Percentiles rank a stretch among this genome's conserved stretches.
These are phyloP conservation scores for Miniopterus natalensis DNA, from an alignment of 2,113 vertebrate species.

Conservation along the genomic window DNA sequence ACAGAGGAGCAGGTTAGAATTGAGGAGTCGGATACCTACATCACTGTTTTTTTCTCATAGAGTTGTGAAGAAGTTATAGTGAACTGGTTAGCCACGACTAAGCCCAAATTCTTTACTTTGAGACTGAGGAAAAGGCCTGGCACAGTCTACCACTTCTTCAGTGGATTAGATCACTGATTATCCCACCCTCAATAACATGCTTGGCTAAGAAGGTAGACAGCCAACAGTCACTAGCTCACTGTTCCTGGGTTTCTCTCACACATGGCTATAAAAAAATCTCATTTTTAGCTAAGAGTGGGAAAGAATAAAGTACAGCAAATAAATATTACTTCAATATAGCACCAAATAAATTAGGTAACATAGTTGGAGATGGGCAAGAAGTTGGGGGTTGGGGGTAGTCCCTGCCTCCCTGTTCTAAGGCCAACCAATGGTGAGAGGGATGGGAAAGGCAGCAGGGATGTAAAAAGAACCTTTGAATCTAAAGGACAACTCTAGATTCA, in stretches of 20 bases:
- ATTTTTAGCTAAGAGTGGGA: slow-evolving; percentile 25
- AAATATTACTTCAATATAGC: slow-evolving; percentile 83
- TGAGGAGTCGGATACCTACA: background rate
- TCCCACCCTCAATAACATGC: background rate
- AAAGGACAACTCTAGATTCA: slow-evolving; percentile 45
- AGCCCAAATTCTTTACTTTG: background rate
- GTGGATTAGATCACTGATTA: background rate
- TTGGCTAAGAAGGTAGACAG: background rate
- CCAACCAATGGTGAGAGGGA: background rate
- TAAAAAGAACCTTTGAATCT: slow-evolving; percentile 44
- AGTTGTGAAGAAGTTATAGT: background rate
- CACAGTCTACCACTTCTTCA: background rate
- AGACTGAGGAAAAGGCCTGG: background rate
- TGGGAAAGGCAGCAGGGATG: background rate
- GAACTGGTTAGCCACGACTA: background rate
- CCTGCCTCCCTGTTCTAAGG: slow-evolving; percentile 53
- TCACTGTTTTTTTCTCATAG: background rate
- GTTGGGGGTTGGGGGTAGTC: background rate
- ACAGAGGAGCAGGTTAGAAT: background rate
- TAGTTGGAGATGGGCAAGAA: background rate
- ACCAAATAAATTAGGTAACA: slow-evolving; percentile 83
- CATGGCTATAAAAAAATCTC: background rate
- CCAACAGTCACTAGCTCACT: background rate
- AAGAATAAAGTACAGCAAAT: slow-evolving; percentile 72
- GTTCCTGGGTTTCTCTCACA: background rate